These are phyloP conservation scores for Atherix ibis DNA, from an alignment of 2,888 invertebrate species.

Conservation along the genomic window DNA sequence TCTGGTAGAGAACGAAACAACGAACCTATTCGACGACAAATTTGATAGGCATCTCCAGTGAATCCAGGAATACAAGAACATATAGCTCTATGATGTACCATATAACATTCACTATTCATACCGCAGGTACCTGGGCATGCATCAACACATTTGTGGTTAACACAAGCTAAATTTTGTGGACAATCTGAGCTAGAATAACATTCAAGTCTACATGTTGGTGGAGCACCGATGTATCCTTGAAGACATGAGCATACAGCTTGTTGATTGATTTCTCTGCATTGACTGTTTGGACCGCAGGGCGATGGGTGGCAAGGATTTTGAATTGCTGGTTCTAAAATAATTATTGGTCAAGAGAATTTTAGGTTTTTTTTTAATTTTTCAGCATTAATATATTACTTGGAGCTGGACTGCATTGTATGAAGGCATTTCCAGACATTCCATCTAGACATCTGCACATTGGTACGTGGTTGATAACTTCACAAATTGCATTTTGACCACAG, in stretches of 20 bases:
- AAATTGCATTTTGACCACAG: slow-evolving; percentile 61
- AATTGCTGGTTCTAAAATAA: slow-evolving; percentile 33
- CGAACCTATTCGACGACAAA: slow-evolving; percentile 38
- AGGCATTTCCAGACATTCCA: slow-evolving; percentile 55
- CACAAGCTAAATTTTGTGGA: slow-evolving; percentile 47
- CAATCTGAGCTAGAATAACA: slow-evolving; percentile 59
- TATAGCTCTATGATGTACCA: slow-evolving; percentile 63
- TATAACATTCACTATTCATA: slow-evolving; percentile 48
- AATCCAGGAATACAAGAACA: slow-evolving; percentile 53
- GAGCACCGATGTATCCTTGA: slow-evolving; percentile 46
- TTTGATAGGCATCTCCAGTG: slow-evolving; percentile 57
- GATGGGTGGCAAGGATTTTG: slow-evolving; percentile 47
- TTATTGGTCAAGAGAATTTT: not conserved
- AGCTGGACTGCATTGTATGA: slow-evolving; percentile 41
- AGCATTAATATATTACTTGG: no score
- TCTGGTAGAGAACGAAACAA: no score
- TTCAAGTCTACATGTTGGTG: slow-evolving; percentile 56
- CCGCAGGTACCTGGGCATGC: slow-evolving; percentile 64
- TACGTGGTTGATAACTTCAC: slow-evolving; percentile 59
- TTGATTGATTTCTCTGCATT: slow-evolving; percentile 46
- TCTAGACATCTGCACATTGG: slow-evolving; percentile 47
- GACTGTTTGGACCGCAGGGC: slow-evolving; percentile 54
- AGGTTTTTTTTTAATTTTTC: no score
- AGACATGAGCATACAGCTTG: slow-evolving; percentile 50
- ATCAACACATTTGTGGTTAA: slow-evolving; percentile 55